Base-by-base conservation (phyloP, 2,113 vertebrate genomes). In the Pteropus alecto region DNA sequence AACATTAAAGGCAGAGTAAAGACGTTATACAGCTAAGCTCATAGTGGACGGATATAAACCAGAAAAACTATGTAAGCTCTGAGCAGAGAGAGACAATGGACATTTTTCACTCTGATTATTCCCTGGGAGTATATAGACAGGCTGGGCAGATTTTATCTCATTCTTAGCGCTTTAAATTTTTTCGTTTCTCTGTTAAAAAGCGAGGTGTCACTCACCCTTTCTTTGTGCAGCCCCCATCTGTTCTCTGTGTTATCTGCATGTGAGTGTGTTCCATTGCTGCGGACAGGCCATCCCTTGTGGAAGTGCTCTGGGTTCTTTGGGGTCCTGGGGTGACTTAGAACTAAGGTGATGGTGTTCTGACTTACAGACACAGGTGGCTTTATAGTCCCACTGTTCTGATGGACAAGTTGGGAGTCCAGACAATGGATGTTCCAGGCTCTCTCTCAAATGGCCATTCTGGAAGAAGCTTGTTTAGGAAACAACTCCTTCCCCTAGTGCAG, bases 31-130 rank as follows among this genome's bases (percentile, higher is more conserved):
- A 71, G 68, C 56, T 41, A 70, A 82, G 70, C 71, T 58, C 43
- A n/a, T 19, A 0, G 24, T 79, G 1, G 33, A 18, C 35, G 35
- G 6, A 9, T 51, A 13, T 21, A 65, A 51, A 79, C 73, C 28
- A 15, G 51, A 51, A 87, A 83, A 48, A 6, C 12, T 1, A 1
- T 10, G 33, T 24, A 35, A 48, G 71, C 54, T 76, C 19, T 48
- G 70, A 71, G 70, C 46, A 58, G 79, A 86, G 73, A 70, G 79
- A 77, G 60, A 93, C 60, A 46, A 60, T n/a, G 67, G 51, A 21
- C 41, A 48, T 43, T 90, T 85, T 94, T 56, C 41, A 93, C 35
- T 86, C 35, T 78, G 41, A 46, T 33, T 86, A 28, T 61, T 81
- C 61, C 61, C 71, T 74, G 46, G 0, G n/a, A 90, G 70, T 5